Percentiles rank a stretch among this genome's conserved stretches.
These are phyloP conservation scores for Chrysolina americana DNA, from an alignment of 2,888 invertebrate genomes.

Conservation along the genomic window DNA sequence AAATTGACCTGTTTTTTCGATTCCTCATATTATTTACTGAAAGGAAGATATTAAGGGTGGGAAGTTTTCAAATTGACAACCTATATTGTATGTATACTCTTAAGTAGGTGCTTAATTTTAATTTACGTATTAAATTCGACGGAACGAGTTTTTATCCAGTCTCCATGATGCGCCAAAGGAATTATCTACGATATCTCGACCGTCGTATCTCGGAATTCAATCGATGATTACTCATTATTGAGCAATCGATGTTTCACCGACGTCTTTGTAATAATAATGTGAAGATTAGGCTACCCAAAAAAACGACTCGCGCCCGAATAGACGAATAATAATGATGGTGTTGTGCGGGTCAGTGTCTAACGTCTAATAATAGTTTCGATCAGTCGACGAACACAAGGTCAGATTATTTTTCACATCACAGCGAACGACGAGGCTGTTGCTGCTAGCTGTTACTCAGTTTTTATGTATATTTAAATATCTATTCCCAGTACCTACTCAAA, in stretches of 20 bases:
- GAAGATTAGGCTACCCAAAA: background rate
- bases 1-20: too few species aligned
- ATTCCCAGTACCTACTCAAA: background rate
- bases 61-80: too few species aligned
- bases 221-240: background rate
- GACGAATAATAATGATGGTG: slow-evolving; percentile 10
- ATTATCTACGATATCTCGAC: background rate
- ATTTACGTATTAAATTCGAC: too few species aligned
- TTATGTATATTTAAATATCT: background rate
- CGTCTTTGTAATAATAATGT: background rate
- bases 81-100: too few species aligned
- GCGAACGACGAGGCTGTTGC: too few species aligned
- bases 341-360: slow-evolving; percentile 46
- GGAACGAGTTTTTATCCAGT: too few species aligned
- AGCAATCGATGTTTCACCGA: background rate
- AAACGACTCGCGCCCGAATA: background rate
- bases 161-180: too few species aligned
- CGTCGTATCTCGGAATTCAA: background rate
- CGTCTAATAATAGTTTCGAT: slow-evolving; percentile 43
- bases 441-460: background rate
- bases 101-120: too few species aligned
- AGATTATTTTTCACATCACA: slow-evolving; percentile 20
- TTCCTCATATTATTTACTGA: too few species aligned
- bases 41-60: too few species aligned
- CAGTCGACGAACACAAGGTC: slow-evolving; percentile 40